Evolutionary conservation across 2,113 vertebrate species (phyloP), one percentile per base, ranked within the genome.

Genomic region (Pithys albifrons): DNA sequence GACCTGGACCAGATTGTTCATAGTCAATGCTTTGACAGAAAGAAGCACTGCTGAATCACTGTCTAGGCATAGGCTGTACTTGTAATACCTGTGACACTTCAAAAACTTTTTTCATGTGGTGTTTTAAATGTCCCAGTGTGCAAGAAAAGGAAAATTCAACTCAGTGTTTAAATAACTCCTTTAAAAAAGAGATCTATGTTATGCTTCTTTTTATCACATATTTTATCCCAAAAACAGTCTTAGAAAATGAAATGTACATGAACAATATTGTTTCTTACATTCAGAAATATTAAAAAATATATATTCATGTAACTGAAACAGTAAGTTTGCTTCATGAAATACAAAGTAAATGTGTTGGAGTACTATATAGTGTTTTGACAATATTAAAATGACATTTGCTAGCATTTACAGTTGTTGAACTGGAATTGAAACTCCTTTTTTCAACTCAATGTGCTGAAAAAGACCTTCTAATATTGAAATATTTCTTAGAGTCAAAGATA

Each of bases 51-150:
- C 87, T 96, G 89, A 96, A 88, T 96, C 93, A 94, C 54, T 87
- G 14, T 89, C 48, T 84, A 51, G 33, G 41, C 49, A 39, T 14
- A 79, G 57, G 18, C n/a, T 58, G 49, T 81, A 91, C 24, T 2
- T 61, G 37, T 54, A 89, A 82, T 89, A 82, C 57, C 87, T 95
- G 59, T 1, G 77, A 96, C 96, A 95, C 85, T 46, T 58, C 10
- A 94, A 28, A 82, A 94, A 19, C 14, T 9, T 93, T 85, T 93
- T 96, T 93, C 71, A 79, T 93, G 89, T 96, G 93, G 84, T 96
- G 35, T 69, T 84, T 91, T 85, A 75, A 92, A 91, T 91, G 78
- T 75, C 45, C 66, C 58, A 20, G 10, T 48, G 19, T 29, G 18
- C 39, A 89, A 85, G 27, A 74, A 48, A 80, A 71, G 46, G 69